Conservation (phyloP, 2,113 vertebrate species). For the Acanthisitta chloris region DNA sequence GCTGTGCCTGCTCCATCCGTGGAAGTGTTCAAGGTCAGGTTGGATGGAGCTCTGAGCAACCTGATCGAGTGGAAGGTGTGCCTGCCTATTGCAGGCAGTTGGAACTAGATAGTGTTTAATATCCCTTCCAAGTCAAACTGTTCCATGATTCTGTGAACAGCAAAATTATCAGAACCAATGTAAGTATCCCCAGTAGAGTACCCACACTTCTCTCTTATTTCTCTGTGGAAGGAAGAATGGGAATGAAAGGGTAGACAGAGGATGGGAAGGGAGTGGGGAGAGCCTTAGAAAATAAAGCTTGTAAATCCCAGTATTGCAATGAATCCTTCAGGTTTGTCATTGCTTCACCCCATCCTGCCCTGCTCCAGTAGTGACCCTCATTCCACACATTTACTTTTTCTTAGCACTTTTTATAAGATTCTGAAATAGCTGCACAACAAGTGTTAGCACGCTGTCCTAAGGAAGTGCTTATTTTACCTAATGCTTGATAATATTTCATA, state of each 20-base stretch:
- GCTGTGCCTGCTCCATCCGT: background rate
- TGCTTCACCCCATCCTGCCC: background rate
- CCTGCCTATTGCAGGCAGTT: fast-evolving
- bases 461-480: background rate
- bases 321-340: background rate
- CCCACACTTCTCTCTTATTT: background rate
- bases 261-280: background rate
- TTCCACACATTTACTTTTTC: background rate
- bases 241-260: background rate
- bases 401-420: background rate
- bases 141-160: background rate
- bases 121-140: background rate
- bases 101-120: fast-evolving
- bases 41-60: fast-evolving
- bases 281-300: background rate
- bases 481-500: background rate
- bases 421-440: background rate
- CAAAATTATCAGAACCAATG: background rate
- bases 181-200: background rate
- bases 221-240: background rate
- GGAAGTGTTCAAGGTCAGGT: background rate
- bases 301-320: fast-evolving
- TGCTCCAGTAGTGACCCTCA: background rate
- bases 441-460: background rate
- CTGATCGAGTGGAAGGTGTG: fast-evolving